phyloP scores from a whole-genome alignment of 2,888 invertebrate genomes.

The Trachelus troglodyta region DNA sequence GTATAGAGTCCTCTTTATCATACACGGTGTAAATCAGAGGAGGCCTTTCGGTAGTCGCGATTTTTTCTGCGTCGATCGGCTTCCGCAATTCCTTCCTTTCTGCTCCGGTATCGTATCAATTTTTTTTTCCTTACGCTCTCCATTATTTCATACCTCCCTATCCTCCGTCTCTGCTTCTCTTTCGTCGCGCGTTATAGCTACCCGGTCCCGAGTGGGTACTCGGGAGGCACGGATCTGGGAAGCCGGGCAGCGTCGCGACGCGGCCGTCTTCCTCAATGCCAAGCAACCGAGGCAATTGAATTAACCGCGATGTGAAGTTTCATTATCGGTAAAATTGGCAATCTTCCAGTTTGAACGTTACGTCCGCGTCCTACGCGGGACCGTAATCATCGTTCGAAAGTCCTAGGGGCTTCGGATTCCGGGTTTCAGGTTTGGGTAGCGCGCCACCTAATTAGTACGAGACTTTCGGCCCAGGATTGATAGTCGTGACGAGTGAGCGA shows the following conservation, averaged over 20 bases:
- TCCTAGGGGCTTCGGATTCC: slow-evolving; percentile 27
- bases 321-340: slow-evolving; percentile 64
- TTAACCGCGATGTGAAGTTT: slow-evolving; percentile 60
- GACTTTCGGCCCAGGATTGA: neutral
- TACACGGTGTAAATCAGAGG: neutral
- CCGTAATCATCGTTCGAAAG: slow-evolving; percentile 33
- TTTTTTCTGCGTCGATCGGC: neutral
- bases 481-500: neutral
- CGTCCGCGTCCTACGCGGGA: slow-evolving; percentile 40
- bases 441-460: neutral
- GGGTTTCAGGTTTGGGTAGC: neutral
- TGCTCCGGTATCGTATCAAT: neutral
- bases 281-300: slow-evolving; percentile 62
- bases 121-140: too few relatives aligned
- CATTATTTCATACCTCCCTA: too few relatives aligned
- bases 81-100: neutral
- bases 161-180: neutral
- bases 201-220: neutral
- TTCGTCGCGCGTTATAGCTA: neutral
- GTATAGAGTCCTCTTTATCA: neutral
- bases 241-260: neutral
- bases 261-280: slow-evolving; percentile 49
- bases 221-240: neutral
- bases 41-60: neutral
- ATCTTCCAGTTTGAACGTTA: slow-evolving; percentile 60